Evolutionary conservation across 1,140 invertebrate genomes (phyloP).

Genomic region (Sycobia sp.): DNA sequence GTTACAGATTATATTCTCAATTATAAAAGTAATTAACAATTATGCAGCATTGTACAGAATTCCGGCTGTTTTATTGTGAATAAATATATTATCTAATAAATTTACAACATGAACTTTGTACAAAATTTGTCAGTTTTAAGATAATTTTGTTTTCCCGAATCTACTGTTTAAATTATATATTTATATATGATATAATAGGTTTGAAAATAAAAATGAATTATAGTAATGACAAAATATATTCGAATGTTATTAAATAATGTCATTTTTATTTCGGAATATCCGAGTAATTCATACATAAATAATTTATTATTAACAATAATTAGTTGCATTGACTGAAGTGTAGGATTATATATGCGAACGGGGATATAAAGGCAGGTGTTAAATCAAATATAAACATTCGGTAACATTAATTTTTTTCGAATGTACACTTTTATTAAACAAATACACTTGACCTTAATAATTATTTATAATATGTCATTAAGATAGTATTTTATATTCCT

Average conservation of each 20-base stretch:
- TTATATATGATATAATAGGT: not conserved
- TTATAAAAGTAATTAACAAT: slow-evolving; percentile 29
- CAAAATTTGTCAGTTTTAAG: not conserved
- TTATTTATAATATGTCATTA: slow-evolving; percentile 60
- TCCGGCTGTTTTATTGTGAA: slow-evolving; percentile 26
- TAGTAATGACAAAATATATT: not conserved
- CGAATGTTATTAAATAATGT: no score
- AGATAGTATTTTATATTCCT: slow-evolving; percentile 59
- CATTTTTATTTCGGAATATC: no score
- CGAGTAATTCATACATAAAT: no score
- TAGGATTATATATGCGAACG: no score
- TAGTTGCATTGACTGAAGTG: no score
- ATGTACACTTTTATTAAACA: slow-evolving; percentile 65
- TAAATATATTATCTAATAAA: slow-evolving; percentile 29
- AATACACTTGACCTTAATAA: slow-evolving; percentile 63
- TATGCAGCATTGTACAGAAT: slow-evolving; percentile 28
- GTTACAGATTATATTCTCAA: slow-evolving; percentile 13
- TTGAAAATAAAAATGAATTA: slow-evolving; percentile 1
- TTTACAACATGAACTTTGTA: slow-evolving; percentile 33
- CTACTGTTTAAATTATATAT: no score
- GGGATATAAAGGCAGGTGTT: not conserved
- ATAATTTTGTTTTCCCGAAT: no score
- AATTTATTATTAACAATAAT: no score
- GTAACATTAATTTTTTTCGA: slow-evolving; percentile 46
- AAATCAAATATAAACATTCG: slow-evolving; percentile 1